Base-by-base conservation (phyloP, 2,888 invertebrate genomes). In the Eristalis tenax region DNA sequence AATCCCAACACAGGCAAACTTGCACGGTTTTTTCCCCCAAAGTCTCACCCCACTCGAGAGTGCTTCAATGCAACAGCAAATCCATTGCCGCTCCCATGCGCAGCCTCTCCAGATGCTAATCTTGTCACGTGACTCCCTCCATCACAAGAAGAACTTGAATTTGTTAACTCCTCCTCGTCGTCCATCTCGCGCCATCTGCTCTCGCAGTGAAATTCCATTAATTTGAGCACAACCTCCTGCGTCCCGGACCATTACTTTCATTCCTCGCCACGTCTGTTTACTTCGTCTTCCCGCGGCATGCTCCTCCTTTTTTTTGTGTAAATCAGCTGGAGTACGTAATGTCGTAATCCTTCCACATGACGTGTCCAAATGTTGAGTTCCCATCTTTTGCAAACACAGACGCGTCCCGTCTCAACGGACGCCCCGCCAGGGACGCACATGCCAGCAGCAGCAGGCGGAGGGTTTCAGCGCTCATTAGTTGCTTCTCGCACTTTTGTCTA, bases 401-500 rank as follows among this genome's bases (percentile, higher is more conserved):
- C 23, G n/a, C 43, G n/a, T 6, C n/a, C 6, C 43, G n/a, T 6
- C n/a, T 4, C 5, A n/a, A 0, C 18, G n/a, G 18, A 43, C 11
- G 11, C 13, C 40, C 11, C 11, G 26, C 40, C 38, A 70, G 66
- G 73, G 63, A 74, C 66, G 22, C 77, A 71, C 70, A 18, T 18
- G 50, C 50, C 50, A 50, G 18, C n/a, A 5, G 32, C 32, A 32
- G 32, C 32, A 4, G 32, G 5, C 2, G 32, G 5, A 32, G 32
- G 26, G 3, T 70, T 74, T 43, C 40, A 50, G 26, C 80, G 61
- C 75, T 84, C 84, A 80, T 84, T 84, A 80, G 84, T 71, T 84
- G 80, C 61, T 59, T 8, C 59, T 13, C 59, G 59, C 26, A 23
- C 59, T 59, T 23, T 28, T 59, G 23, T 59, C 43, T 65, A 65